phyloP scores from a whole-genome alignment of 1,140 invertebrate species.

The Drosophila rhopaloa region DNA sequence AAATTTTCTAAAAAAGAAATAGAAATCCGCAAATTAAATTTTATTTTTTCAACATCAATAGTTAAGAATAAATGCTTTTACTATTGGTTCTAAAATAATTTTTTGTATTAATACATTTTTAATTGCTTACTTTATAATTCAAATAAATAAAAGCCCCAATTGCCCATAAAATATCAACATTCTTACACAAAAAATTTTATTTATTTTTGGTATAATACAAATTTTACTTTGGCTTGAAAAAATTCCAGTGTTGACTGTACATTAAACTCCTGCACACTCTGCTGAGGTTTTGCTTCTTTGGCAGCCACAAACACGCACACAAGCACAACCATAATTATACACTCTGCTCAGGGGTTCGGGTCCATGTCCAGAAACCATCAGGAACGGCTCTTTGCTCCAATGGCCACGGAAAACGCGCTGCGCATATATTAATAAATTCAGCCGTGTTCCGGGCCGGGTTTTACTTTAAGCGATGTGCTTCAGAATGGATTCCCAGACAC shows the following conservation, averaged over 20 bases:
- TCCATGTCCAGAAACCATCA: conserved; percentile 36
- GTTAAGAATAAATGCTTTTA: too few relatives aligned
- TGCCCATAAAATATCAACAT: neutral
- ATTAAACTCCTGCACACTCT: neutral
- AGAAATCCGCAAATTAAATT: too few relatives aligned
- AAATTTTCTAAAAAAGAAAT: too few relatives aligned
- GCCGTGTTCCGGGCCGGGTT: conserved; percentile 5
- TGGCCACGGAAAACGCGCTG: conserved; percentile 59
- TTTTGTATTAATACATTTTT: too few relatives aligned
- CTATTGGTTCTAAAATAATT: too few relatives aligned
- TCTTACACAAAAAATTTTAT: neutral
- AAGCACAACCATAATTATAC: conserved; percentile 39
- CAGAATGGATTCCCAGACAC: conserved; percentile 73
- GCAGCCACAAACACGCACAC: conserved; percentile 18
- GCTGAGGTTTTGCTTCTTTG: neutral
- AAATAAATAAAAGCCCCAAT: neutral
- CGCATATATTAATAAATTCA: conserved; percentile 77
- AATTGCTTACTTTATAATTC: too few relatives aligned
- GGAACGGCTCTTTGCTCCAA: conserved; percentile 19
- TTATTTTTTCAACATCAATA: too few relatives aligned
- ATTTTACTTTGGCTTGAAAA: neutral
- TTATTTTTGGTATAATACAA: neutral
- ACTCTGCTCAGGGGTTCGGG: conserved; percentile 20
- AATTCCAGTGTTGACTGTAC: neutral
- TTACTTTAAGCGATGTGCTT: conserved; percentile 29